A percentile compares a stretch with the other conserved stretches of the same genome.
Conservation (phyloP, 1,140 invertebrate genomes). For the Brachionus plicatilis region DNA sequence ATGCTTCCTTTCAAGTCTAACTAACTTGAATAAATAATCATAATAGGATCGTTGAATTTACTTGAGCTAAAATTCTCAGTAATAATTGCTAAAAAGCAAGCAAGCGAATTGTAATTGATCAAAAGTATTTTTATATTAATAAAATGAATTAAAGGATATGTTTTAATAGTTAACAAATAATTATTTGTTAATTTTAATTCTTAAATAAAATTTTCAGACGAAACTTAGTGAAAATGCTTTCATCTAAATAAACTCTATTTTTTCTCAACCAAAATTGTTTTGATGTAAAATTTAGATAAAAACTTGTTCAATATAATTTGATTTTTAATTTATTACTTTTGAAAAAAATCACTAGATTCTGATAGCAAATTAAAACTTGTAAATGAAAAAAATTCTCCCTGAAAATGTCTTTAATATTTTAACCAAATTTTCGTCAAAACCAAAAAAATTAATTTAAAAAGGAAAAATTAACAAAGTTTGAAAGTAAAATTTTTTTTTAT, state of each 20-base stretch:
- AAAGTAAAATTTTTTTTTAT: too few relatives aligned
- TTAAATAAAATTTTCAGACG: background rate
- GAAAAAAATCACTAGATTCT: background rate
- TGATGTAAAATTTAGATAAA: background rate
- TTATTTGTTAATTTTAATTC: background rate
- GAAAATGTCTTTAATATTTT: background rate
- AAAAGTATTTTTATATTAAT: background rate
- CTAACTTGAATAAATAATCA: slow-evolving; percentile 31
- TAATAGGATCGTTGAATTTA: background rate
- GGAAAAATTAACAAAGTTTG: too few relatives aligned
- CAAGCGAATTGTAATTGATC: background rate
- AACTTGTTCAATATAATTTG: background rate
- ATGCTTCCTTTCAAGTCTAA: slow-evolving; percentile 15
- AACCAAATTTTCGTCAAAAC: background rate
- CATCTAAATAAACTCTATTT: background rate
- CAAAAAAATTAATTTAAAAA: too few relatives aligned
- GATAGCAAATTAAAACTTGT: background rate
- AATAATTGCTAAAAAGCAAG: background rate
- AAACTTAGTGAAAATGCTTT: too few relatives aligned
- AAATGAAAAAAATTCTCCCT: background rate
- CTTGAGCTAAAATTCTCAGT: background rate
- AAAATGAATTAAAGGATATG: background rate
- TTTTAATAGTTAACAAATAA: background rate
- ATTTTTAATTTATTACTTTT: background rate
- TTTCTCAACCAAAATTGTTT: background rate